Percentiles rank a stretch among this genome's conserved stretches.
These are phyloP conservation scores for Catalaphyllia jardinei DNA, from an alignment of 64 coral and sea anemone genomes.

Conservation along the genomic window DNA sequence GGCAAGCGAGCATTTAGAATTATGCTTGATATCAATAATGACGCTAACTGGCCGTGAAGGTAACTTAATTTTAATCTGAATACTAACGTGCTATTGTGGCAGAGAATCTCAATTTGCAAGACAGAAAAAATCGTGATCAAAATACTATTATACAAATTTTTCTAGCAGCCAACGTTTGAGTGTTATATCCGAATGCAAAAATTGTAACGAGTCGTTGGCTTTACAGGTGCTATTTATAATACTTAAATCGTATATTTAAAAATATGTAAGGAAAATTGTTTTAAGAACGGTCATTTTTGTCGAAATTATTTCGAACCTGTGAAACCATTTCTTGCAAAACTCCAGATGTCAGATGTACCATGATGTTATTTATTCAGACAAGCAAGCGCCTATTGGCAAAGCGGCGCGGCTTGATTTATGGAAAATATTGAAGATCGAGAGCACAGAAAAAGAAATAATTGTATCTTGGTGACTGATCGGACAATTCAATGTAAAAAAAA, in stretches of 20 bases:
- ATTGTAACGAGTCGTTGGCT: neutral
- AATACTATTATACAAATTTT: neutral
- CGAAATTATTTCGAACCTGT: neutral
- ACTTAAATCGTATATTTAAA: neutral
- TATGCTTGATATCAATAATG: neutral
- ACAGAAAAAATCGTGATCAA: neutral
- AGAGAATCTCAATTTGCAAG: neutral
- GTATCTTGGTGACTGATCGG: neutral
- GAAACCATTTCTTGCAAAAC: neutral
- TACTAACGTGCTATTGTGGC: neutral
- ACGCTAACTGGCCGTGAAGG: neutral
- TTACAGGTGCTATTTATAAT: neutral
- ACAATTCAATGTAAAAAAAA: neutral
- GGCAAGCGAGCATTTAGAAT: conserved; percentile 18
- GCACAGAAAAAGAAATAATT: neutral
- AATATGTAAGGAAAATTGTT: neutral
- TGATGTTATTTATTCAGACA: conserved; percentile 22
- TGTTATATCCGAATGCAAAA: neutral
- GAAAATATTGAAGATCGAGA: neutral
- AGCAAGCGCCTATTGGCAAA: neutral
- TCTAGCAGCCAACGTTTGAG: neutral
- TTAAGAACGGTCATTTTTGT: neutral
- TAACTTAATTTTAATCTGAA: neutral
- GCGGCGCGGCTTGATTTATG: neutral
- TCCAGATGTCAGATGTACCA: conserved; percentile 9